Evolutionary conservation across 2,888 invertebrate species (phyloP), one percentile per base, ranked within the genome.

Genomic region (Cosmopolites sordidus): DNA sequence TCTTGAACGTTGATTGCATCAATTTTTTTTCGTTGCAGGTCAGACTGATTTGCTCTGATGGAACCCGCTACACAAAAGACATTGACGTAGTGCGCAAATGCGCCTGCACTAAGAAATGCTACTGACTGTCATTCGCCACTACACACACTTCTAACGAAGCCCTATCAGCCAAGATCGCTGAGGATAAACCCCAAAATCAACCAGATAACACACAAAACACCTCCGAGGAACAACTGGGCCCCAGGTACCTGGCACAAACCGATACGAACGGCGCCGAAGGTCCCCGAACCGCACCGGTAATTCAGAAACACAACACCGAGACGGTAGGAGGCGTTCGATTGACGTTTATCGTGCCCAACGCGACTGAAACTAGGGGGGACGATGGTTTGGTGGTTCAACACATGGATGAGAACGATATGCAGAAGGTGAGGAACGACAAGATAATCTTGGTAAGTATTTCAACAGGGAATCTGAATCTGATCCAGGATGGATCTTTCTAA

Each of bases 81-180:
- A 86, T 97, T 69, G 95, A 96, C 71, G 90, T 97, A 74, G 92
- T 97, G 71, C 87, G 95, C 73, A 95, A 95, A 75, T 97, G 97
- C 77, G 91, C 92, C 63, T 96, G 96, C 80, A 87, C 88, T 66
- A 90, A 91, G 78, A 92, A 92, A 79, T 93, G 92, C 78, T 84
- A 86, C 81, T 85, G 81, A 80, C 80, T 80, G 79, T 77, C 76
- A 77, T 73, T 79, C 75, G 81, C 79, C 79, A 78, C 80, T 80
- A 78, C 75, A 72, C 73, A 73, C 74, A 73, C 69, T 72, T 73
- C 73, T 72, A 70, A 73, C 71, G 39, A 46, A 51, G 48, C 45
- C 49, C 48, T 39, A 48, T 60, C 56, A 55, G 22, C 22, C 8
- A 3, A 22, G 4, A 22, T 22, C 22, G 8, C 22, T 22, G 51